A percentile compares a stretch with the other conserved stretches of the same genome.
phyloP scores from a whole-genome alignment of 2,797 vertebrate species.

The Caiman crocodilus region DNA sequence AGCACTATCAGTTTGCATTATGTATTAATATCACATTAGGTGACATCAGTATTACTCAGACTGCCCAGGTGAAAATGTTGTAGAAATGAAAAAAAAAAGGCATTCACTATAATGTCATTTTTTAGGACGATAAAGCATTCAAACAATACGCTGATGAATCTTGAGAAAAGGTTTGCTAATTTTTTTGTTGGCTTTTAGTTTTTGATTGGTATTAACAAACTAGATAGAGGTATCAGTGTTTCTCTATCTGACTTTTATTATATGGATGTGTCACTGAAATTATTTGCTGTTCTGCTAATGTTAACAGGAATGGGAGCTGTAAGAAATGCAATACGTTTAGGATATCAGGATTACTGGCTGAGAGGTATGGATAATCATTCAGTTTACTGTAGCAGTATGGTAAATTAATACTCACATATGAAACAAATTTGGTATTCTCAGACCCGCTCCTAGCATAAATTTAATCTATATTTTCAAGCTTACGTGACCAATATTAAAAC shows the following conservation, averaged over 20 bases:
- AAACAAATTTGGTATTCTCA: neutral
- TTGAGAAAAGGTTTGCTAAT: neutral
- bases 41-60: conserved; percentile 1
- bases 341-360: neutral
- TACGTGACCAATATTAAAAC: neutral
- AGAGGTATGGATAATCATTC: neutral
- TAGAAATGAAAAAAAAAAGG: conserved; percentile 16
- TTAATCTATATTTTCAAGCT: neutral
- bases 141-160: neutral
- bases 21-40: rapidly evolving
- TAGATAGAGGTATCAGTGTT: conserved; percentile 21
- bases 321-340: neutral
- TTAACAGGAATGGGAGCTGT: neutral
- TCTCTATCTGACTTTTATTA: conserved; percentile 3
- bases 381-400: neutral
- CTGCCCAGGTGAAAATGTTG: conserved; percentile 12
- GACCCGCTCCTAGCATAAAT: neutral
- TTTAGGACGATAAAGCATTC: too few relatives aligned
- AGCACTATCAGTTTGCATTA: neutral
- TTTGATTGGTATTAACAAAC: conserved; percentile 15
- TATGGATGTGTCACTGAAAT: neutral
- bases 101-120: neutral
- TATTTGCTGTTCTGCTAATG: conserved; percentile 32
- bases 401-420: neutral
- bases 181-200: neutral